phyloP scores from a whole-genome alignment of 2,797 vertebrate species.

The Propithecus deckenii region DNA sequence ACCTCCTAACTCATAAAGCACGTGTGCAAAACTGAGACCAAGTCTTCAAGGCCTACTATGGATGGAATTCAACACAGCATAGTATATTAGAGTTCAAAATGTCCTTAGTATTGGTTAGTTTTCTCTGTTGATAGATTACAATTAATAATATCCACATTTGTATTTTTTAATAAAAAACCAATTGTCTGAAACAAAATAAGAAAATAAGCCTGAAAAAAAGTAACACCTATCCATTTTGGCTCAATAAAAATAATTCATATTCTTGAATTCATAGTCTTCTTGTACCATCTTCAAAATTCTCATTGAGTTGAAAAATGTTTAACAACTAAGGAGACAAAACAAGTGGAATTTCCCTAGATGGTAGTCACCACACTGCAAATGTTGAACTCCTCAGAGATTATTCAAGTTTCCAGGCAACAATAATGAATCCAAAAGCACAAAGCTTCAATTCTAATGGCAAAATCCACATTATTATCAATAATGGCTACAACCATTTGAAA shows the following conservation, averaged over 20 bases:
- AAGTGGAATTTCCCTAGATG: background rate
- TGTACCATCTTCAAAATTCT: background rate
- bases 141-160: background rate
- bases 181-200: background rate
- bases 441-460: background rate
- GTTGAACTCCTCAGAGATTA: background rate
- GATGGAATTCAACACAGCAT: background rate
- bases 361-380: background rate
- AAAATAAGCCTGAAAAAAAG: background rate
- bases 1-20: background rate
- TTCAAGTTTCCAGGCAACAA: background rate
- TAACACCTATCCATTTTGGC: background rate
- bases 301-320: slow-evolving; percentile 24
- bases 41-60: background rate
- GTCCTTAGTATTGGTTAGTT: background rate
- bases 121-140: slow-evolving; percentile 8
- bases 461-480: background rate
- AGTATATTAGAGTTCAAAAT: background rate
- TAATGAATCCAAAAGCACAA: slow-evolving; percentile 19
- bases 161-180: slow-evolving; percentile 30
- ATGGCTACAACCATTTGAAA: background rate
- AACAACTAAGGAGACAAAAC: background rate
- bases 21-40: background rate
- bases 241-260: slow-evolving; percentile 3
- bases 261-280: background rate